Conservation (phyloP, 2,888 invertebrate species). For the Chrysolina haemoptera region DNA sequence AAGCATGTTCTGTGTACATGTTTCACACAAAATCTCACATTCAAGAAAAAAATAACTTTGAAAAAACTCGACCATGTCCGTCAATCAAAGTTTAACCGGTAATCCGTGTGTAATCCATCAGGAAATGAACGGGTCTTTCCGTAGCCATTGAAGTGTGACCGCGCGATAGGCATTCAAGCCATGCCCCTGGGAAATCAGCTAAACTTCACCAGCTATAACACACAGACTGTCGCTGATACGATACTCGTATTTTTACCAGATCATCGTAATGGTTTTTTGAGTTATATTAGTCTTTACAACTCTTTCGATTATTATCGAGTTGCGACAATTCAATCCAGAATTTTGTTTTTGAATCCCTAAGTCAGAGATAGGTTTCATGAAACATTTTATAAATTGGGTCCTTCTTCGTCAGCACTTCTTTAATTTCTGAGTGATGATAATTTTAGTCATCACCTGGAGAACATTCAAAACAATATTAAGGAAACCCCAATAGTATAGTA, state of each 20-base stretch:
- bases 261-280: constrained; percentile 48
- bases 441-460: too few relatives aligned
- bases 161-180: constrained; percentile 68
- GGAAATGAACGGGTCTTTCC: constrained; percentile 63
- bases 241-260: constrained; percentile 36
- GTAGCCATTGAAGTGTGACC: constrained; percentile 70
- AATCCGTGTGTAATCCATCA: constrained; percentile 62
- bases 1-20: background rate
- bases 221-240: constrained; percentile 36
- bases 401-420: too few relatives aligned
- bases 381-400: too few relatives aligned
- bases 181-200: constrained; percentile 68
- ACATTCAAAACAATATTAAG: too few relatives aligned
- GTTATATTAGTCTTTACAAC: constrained; percentile 36
- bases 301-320: background rate
- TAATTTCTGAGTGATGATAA: too few relatives aligned
- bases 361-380: too few relatives aligned
- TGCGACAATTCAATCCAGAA: background rate
- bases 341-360: too few relatives aligned
- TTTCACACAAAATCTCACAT: constrained; percentile 14
- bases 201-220: constrained; percentile 43
- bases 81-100: constrained; percentile 52
- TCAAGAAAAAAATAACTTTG: constrained; percentile 13
- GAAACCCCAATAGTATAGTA: too few relatives aligned
- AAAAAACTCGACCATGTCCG: constrained; percentile 46